These are phyloP conservation scores for Strongylocentrotus purpuratus DNA, from an alignment of 35 echinoderm and acorn worm species.

Conservation along the genomic window DNA sequence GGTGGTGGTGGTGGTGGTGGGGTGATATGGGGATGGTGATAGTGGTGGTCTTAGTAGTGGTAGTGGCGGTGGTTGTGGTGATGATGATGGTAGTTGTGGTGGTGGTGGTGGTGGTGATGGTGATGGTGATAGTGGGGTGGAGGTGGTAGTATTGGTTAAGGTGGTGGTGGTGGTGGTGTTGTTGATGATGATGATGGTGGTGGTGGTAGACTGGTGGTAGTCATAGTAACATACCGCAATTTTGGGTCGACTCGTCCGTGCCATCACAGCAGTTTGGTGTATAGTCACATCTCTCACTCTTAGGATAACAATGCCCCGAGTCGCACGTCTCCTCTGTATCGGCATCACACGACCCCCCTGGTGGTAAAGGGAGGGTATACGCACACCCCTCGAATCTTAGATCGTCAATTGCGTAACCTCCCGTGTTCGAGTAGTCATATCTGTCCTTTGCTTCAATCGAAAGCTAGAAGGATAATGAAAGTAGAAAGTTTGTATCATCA, in stretches of 20 bases:
- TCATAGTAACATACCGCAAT: background rate
- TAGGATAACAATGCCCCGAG: slow-evolving; percentile 75
- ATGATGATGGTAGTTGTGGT: background rate
- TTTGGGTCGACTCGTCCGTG: slow-evolving; percentile 58
- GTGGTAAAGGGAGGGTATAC: slow-evolving; percentile 44
- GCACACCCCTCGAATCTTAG: slow-evolving; percentile 76
- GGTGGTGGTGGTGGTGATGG: background rate
- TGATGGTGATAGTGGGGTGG: background rate
- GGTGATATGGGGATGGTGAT: background rate
- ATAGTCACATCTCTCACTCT: slow-evolving; percentile 68
- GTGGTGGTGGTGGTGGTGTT: background rate
- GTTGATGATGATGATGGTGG: background rate
- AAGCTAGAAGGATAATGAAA: slow-evolving; percentile 44
- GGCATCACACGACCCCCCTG: slow-evolving; percentile 28
- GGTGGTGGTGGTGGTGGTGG: background rate
- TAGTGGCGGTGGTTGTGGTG: background rate
- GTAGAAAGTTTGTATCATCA: background rate
- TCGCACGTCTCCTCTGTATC: slow-evolving; percentile 58
- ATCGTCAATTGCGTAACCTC: slow-evolving; percentile 86
- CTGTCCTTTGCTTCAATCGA: slow-evolving; percentile 63
- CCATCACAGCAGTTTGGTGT: slow-evolving; percentile 81
- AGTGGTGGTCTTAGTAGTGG: background rate
- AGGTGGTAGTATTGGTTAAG: background rate
- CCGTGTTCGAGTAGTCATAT: slow-evolving; percentile 24
- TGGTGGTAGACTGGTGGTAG: background rate